Base-by-base conservation (phyloP, 1,140 invertebrate species). In the Oryzaephilus surinamensis region DNA sequence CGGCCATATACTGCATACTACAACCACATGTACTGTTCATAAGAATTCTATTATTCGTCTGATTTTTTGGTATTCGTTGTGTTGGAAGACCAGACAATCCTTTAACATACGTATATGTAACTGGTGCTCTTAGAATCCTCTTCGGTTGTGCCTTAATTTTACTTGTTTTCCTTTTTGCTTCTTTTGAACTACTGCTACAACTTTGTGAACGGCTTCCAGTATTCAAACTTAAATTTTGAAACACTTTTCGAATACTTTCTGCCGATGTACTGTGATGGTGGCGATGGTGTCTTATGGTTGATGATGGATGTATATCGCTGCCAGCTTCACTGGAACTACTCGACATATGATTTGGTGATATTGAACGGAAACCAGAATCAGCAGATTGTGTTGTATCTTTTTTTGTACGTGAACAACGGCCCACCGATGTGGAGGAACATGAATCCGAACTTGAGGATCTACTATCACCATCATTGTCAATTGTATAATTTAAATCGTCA, bases 51-150 rank as follows among this genome's bases (percentile, higher is more conserved):
- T n/a, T n/a, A n/a, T n/a, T n/a, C 3, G 60, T 48, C 26, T 45
- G 38, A 30, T 62, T 72, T 30, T 73, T 67, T 0, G 81, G 81
- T 3, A 85, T 78, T 50, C 82, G 67, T 54, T 84, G 81, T 2
- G 82, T 85, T 1, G 82, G 81, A 11, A 86, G 60, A 1, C 84
- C 84, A 2, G 81, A 85, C 30, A 84, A 66, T 24, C 84, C 84
- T 40, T 74, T 73, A 1, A 85, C 73, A 55, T 86, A 86, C 2
- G 77, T 83, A 57, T 86, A 85, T 0, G 78, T 73, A 0, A 83
- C 74, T 0, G 82, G 82, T 14, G 79, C 71, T 14, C 84, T 63
- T 2, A 85, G 64, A 21, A 85, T 84, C 26, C 73, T 68, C 48
- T 79, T 79, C 0, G 74, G 76, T 2, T 65, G 58, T 31, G 74